A percentile compares a stretch with the other conserved stretches of the same genome.
Evolutionary conservation across 1,140 invertebrate species (phyloP).

Genomic region (Macrostomum lignano): DNA sequence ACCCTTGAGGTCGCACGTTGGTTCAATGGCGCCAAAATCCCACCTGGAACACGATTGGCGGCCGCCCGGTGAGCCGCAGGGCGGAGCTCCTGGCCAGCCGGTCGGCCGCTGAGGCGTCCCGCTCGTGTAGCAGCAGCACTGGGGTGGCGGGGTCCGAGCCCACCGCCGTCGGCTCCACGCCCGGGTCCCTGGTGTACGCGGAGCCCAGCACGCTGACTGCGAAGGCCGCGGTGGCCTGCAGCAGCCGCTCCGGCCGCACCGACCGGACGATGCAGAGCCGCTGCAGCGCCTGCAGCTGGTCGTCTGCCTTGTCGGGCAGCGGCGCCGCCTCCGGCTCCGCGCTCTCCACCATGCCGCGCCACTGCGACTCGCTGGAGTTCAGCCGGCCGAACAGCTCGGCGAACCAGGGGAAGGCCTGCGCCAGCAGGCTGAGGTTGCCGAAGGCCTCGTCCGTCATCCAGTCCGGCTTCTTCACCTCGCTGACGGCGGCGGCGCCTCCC

Average conservation of each 20-base stretch:
- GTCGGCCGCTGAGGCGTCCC: slow-evolving; percentile 14
- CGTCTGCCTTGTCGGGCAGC: slow-evolving; percentile 23
- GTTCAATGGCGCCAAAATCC: too few relatives aligned
- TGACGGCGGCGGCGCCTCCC: too few relatives aligned
- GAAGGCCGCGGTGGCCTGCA: slow-evolving; percentile 18
- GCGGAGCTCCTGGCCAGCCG: slow-evolving; percentile 18
- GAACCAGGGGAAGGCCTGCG: slow-evolving; percentile 16
- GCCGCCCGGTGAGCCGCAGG: too few relatives aligned
- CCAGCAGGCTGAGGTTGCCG: slow-evolving; percentile 21
- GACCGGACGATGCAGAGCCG: slow-evolving; percentile 20
- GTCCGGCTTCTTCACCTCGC: slow-evolving; percentile 21
- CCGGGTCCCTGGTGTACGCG: neutral
- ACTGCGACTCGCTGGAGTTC: too few relatives aligned
- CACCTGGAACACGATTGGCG: too few relatives aligned
- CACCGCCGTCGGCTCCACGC: neutral
- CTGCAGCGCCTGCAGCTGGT: slow-evolving; percentile 16
- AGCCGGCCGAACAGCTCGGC: slow-evolving; percentile 9
- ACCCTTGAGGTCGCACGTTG: too few relatives aligned
- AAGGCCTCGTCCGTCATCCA: slow-evolving; percentile 29
- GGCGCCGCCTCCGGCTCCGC: too few relatives aligned
- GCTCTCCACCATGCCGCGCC: too few relatives aligned
- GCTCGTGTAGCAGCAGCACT: slow-evolving; percentile 16
- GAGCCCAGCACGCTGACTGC: slow-evolving; percentile 15
- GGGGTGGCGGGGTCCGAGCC: slow-evolving; percentile 10
- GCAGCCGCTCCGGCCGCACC: slow-evolving; percentile 18